phyloP scores from a whole-genome alignment of 1,140 invertebrate species.

The Caenorhabditis briggsae region DNA sequence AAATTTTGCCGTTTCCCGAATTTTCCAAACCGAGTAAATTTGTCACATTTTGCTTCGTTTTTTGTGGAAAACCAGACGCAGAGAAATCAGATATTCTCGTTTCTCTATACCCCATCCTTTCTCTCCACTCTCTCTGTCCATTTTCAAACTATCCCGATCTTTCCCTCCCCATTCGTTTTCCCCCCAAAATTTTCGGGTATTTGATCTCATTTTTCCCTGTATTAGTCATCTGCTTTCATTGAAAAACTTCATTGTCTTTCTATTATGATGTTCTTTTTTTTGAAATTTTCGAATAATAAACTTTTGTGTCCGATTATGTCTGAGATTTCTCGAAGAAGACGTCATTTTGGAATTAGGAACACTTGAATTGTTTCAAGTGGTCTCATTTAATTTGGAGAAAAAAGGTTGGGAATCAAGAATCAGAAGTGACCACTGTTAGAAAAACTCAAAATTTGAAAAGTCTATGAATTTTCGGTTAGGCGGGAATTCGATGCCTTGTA shows the following conservation, averaged over 20 bases:
- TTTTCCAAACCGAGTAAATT: too few relatives aligned
- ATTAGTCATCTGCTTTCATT: neutral
- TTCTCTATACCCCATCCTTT: neutral
- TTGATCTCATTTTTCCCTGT: neutral
- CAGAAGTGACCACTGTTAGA: too few relatives aligned
- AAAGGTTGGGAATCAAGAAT: too few relatives aligned
- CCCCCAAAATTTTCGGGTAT: neutral
- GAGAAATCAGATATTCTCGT: neutral
- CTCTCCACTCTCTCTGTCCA: neutral
- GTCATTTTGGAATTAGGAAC: neutral
- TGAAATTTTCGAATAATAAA: neutral
- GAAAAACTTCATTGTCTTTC: neutral
- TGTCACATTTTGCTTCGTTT: too few relatives aligned
- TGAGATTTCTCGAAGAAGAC: neutral
- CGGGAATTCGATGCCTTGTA: too few relatives aligned
- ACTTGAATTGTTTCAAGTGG: neutral
- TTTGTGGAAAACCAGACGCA: too few relatives aligned
- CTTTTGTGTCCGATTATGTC: conserved; percentile 1
- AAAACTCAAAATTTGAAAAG: too few relatives aligned
- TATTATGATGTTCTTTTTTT: neutral
- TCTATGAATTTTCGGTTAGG: too few relatives aligned
- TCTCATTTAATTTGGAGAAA: too few relatives aligned
- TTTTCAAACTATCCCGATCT: neutral
- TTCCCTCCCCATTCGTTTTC: neutral
- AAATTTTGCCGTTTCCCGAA: too few relatives aligned